These are phyloP conservation scores for Bovichtus variegatus DNA, from an alignment of 2,797 vertebrate species.

Conservation along the genomic window DNA sequence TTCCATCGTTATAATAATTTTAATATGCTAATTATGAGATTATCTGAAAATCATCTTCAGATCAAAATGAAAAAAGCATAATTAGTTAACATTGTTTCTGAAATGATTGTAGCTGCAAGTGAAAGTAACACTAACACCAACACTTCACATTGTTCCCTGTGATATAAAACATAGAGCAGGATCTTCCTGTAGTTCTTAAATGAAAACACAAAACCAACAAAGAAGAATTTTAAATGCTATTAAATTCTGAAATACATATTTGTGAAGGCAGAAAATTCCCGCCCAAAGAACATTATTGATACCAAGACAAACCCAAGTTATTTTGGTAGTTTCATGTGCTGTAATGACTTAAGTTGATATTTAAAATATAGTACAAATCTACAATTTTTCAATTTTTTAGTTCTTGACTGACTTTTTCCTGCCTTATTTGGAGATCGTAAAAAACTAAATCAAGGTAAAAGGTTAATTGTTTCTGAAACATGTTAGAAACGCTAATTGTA, in stretches of 20 bases:
- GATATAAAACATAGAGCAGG: not conserved
- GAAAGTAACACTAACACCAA: not conserved
- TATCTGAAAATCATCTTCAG: not conserved
- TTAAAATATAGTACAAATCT: not conserved
- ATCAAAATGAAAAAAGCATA: conserved; percentile 26
- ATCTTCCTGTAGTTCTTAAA: not conserved
- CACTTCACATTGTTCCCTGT: conserved; percentile 1
- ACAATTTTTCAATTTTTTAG: not conserved
- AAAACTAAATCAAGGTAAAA: conserved; percentile 14
- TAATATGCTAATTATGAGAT: conserved; percentile 7
- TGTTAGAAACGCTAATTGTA: conserved; percentile 16
- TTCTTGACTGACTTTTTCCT: not conserved
- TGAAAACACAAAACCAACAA: not conserved
- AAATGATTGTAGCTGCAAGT: not conserved
- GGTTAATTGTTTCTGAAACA: conserved; percentile 27
- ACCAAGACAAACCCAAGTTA: not conserved
- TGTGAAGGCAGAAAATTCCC: not conserved
- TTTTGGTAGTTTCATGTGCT: not conserved
- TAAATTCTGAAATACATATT: not conserved
- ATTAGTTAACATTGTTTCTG: conserved; percentile 15
- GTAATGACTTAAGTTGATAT: not conserved
- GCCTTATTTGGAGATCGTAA: not conserved
- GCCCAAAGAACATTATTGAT: not conserved
- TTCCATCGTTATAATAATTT: conserved; percentile 8
- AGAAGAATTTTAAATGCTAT: not conserved